phyloP scores from a whole-genome alignment of 2,797 vertebrate species.

The Bovichtus variegatus region DNA sequence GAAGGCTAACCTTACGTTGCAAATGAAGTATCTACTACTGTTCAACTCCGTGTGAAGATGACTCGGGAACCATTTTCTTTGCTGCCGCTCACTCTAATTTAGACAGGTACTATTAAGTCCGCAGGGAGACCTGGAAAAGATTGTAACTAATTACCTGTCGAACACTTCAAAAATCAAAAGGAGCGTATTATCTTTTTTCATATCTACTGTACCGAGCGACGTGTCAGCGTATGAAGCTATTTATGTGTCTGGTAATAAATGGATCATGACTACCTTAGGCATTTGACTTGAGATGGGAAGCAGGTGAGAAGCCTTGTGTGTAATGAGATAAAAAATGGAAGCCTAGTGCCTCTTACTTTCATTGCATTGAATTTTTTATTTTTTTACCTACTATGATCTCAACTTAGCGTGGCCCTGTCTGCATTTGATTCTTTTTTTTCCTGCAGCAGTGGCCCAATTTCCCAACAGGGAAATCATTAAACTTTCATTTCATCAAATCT shows the following conservation, averaged over 20 bases:
- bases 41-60: conserved; percentile 36
- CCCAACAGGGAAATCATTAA: conserved; percentile 62
- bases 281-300: conserved; percentile 1
- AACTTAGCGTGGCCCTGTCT: not conserved
- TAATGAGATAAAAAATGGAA: conserved; percentile 10
- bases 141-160: conserved; percentile 54
- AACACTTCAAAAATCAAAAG: conserved; percentile 44
- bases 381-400: conserved; percentile 16
- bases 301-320: not conserved
- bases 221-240: not conserved
- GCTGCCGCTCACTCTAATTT: conserved; percentile 44
- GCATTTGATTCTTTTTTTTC: not conserved
- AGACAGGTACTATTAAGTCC: conserved; percentile 35
- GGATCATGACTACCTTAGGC: not conserved
- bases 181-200: not conserved
- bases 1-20: conserved; percentile 55
- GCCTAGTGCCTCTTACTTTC: not conserved
- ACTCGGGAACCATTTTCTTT: conserved; percentile 34
- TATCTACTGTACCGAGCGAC: not conserved
- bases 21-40: conserved; percentile 50
- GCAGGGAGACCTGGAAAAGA: conserved; percentile 24
- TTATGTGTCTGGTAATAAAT: not conserved
- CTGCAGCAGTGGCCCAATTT: conserved; percentile 40
- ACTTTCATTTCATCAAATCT: conserved; percentile 70
- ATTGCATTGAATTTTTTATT: conserved; percentile 3